Percentiles rank a stretch among this genome's conserved stretches.
phyloP scores from a whole-genome alignment of 2,888 invertebrate species.

The Eupithecia inturbata region DNA sequence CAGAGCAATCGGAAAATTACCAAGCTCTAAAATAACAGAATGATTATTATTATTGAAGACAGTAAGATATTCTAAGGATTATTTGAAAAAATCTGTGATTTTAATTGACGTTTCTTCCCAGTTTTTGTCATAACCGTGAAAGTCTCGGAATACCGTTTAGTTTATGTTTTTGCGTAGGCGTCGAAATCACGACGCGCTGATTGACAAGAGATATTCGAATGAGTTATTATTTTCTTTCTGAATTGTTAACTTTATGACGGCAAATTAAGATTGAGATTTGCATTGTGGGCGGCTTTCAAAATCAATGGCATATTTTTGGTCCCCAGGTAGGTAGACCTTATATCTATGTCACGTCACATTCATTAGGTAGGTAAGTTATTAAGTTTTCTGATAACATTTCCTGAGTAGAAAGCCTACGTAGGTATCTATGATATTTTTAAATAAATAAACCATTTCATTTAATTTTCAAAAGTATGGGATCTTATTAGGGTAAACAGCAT shows the following conservation, averaged over 20 bases:
- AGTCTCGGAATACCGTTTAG: conserved; percentile 50
- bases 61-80: background rate
- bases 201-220: conserved; percentile 62
- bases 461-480: background rate
- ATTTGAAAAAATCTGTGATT: background rate
- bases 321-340: background rate
- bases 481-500: background rate
- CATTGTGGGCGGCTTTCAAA: conserved; percentile 32
- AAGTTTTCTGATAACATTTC: background rate
- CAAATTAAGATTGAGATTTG: conserved; percentile 57
- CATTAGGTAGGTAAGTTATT: background rate
- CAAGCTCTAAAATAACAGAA: background rate
- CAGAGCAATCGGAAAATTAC: background rate
- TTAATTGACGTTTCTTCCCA: conserved; percentile 34
- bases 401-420: too few species aligned
- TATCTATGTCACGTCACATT: background rate
- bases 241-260: conserved; percentile 57
- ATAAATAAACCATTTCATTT: too few species aligned
- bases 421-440: too few species aligned
- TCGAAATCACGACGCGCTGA: conserved; percentile 72
- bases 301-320: background rate
- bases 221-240: conserved; percentile 49
- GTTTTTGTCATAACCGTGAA: conserved; percentile 41
- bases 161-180: conserved; percentile 70
- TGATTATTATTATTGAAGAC: too few species aligned